Conservation (phyloP, 2,113 vertebrate genomes). For the Mormyrus iriodes region DNA sequence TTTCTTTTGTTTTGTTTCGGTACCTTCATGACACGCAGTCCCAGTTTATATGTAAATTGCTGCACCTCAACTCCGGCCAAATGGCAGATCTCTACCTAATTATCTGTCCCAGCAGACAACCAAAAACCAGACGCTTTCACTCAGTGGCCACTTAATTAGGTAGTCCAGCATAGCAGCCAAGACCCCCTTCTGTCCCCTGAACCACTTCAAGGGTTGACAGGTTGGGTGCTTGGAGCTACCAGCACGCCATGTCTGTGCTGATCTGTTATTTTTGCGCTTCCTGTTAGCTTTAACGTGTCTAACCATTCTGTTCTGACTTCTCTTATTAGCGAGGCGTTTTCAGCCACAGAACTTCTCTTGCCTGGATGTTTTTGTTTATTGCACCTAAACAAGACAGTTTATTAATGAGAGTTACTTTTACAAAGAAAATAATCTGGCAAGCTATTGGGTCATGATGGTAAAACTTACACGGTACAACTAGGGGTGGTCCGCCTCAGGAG, state of each 20-base stretch:
- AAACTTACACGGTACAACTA: background rate
- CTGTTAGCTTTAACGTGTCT: background rate
- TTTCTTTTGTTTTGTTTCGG: background rate
- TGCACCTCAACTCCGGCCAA: background rate
- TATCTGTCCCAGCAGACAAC: background rate
- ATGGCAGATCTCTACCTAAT: background rate
- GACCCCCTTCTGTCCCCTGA: background rate
- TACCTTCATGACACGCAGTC: background rate
- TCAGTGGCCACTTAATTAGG: background rate
- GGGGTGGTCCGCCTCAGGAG: too few relatives aligned
- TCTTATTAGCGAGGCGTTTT: background rate
- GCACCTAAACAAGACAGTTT: too few relatives aligned
- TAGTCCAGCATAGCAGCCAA: background rate
- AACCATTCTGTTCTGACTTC: background rate
- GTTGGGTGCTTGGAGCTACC: background rate
- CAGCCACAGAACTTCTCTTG: background rate
- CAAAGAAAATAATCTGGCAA: background rate
- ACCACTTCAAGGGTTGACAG: background rate
- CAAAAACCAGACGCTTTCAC: background rate
- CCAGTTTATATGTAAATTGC: background rate
- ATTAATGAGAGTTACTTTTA: background rate
- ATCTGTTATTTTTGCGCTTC: background rate
- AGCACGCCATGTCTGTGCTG: background rate
- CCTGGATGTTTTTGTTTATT: background rate
- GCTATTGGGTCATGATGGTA: background rate